Conservation (phyloP, 2,113 vertebrate genomes). For the Calcarius ornatus region DNA sequence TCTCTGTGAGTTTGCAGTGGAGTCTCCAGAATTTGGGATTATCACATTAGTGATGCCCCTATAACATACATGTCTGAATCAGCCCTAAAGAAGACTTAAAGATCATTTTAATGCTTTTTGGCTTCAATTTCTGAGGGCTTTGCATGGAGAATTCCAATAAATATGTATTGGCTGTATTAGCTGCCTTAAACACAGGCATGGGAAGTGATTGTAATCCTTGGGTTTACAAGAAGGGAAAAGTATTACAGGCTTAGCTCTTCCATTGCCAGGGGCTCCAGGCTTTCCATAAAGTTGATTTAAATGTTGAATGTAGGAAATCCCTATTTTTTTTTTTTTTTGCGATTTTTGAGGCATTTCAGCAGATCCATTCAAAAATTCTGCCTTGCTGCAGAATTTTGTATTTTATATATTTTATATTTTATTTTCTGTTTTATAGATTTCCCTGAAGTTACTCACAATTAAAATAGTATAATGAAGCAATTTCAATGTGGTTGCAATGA, state of each 20-base stretch:
- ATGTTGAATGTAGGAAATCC: background rate
- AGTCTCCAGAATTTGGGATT: background rate
- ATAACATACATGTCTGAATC: background rate
- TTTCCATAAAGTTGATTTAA: background rate
- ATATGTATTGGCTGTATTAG: background rate
- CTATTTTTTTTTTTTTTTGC: rapidly evolving
- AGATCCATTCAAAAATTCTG: background rate
- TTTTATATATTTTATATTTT: background rate
- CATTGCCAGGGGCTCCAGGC: background rate
- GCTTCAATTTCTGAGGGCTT: background rate
- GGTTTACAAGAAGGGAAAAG: background rate
- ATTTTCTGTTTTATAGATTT: rapidly evolving
- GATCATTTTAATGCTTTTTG: background rate
- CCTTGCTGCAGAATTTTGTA: background rate
- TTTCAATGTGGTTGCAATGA: background rate
- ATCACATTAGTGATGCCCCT: background rate
- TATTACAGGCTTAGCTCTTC: background rate
- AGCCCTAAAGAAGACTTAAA: background rate
- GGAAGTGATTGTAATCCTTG: background rate
- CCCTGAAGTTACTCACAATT: background rate
- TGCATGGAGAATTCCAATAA: background rate
- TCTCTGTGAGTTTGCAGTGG: background rate
- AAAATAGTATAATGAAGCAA: background rate
- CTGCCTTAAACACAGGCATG: background rate
- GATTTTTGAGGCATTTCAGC: background rate